phyloP scores from a whole-genome alignment of 2,113 vertebrate genomes.

The Heteronetta atricapilla region DNA sequence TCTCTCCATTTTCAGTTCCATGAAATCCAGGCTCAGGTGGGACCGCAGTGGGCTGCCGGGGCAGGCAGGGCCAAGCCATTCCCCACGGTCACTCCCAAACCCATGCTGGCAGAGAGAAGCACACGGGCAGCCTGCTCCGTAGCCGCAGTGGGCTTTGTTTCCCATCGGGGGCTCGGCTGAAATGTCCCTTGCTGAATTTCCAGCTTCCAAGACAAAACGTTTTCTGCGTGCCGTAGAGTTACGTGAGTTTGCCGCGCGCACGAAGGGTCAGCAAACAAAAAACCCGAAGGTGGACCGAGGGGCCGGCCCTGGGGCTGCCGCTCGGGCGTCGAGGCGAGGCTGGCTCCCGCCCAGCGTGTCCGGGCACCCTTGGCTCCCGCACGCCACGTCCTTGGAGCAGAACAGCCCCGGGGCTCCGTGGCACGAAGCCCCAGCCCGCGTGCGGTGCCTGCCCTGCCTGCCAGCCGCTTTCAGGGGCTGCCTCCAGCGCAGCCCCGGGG shows the following conservation, averaged over 20 bases:
- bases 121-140: accelerated
- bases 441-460: too few species aligned
- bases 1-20: background rate
- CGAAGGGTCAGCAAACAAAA: background rate
- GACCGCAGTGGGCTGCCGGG: background rate
- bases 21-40: background rate
- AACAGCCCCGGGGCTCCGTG: accelerated
- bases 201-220: background rate
- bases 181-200: accelerated
- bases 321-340: accelerated
- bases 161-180: background rate
- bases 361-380: background rate
- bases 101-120: background rate
- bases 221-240: background rate
- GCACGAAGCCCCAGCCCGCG: background rate
- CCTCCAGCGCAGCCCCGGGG: background rate
- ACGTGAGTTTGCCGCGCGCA: accelerated
- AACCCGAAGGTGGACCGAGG: accelerated
- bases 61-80: background rate
- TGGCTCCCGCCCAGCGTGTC: accelerated
- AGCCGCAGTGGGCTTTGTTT: background rate
- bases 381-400: accelerated
- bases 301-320: accelerated
- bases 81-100: background rate
- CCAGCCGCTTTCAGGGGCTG: accelerated